Evolutionary conservation across 64 coral and sea anemone species (phyloP), one percentile per base, ranked within the genome.

Genomic region (Astreopora myriophthalma): DNA sequence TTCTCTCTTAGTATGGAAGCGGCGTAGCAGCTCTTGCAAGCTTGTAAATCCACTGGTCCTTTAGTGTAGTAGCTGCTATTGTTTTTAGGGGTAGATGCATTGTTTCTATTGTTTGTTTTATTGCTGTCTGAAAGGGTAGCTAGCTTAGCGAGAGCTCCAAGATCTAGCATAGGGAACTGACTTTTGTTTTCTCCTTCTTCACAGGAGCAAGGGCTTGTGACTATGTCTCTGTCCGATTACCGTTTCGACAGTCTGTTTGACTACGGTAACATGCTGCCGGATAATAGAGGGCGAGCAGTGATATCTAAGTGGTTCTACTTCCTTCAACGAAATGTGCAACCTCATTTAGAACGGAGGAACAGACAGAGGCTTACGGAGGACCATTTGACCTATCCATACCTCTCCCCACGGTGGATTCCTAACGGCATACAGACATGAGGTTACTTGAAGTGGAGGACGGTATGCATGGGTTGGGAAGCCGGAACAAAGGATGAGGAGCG

Each of bases 351-450:
- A 48, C 36, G 12, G 23, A 81, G 48, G 36, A 94, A 88, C 39
- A 39, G n/a, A 19, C 19, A 44, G 4, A 82, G 92, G 65, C 42
- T 94, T 1, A 60, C n/a, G 17, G n/a, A 83, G 0, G 92, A 77
- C 51, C 92, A 94, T 27, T 51, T 94, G 64, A 48, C 92, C 6
- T 94, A 94, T 67, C 92, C 92, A 0, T 94, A 94, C 39, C 51
- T 94, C 17, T 44, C 69, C 27, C 92, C 92, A 74, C 55, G 86
- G 66, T 94, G 92, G 92, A 24, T 94, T 8, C 63, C 86, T 3
- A 94, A 94, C 38, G 86, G 92, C 2, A 31, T 94, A 28, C 92
- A 94, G 61, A 87, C 91, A 55, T 93, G 10, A 75, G 35, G 3
- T 17, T 25, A 9, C 24, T 22, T 24, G 22, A 34, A 40, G 11